Evolutionary conservation across 2,797 vertebrate genomes (phyloP).

Genomic region (Alectoris magna): DNA sequence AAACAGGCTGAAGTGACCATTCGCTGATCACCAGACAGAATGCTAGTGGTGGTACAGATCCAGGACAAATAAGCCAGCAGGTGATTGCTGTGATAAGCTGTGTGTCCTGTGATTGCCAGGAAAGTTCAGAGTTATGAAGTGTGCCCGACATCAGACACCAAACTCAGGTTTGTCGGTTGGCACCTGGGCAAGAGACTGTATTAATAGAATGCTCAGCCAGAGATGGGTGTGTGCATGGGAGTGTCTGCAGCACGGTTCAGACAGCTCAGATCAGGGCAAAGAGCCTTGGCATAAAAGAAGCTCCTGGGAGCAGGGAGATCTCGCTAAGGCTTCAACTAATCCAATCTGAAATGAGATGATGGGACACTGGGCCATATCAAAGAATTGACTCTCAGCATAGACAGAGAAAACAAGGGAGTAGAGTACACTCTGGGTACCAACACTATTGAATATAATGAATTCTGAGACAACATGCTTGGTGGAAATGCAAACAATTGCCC

Average conservation of each 20-base stretch:
- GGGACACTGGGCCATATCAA: not conserved
- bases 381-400: not conserved
- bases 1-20: not conserved
- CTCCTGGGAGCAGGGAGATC: rapidly evolving
- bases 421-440: not conserved
- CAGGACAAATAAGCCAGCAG: not conserved
- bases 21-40: too few relatives aligned
- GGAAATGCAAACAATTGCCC: not conserved
- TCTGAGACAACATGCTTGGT: not conserved
- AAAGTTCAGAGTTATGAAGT: rapidly evolving
- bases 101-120: too few relatives aligned
- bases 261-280: rapidly evolving
- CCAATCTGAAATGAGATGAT: not conserved
- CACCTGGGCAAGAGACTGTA: not conserved
- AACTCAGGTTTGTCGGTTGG: not conserved
- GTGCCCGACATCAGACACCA: not conserved
- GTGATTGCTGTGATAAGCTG: too few relatives aligned
- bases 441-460: rapidly evolving
- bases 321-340: rapidly evolving
- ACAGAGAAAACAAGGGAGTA: not conserved
- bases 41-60: not conserved
- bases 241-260: not conserved
- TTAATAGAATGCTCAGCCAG: not conserved
- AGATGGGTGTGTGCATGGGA: rapidly evolving
- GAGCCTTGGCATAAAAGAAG: not conserved